These are phyloP conservation scores for Armadillidium nasatum DNA, from an alignment of 1,140 invertebrate species.

Conservation along the genomic window DNA sequence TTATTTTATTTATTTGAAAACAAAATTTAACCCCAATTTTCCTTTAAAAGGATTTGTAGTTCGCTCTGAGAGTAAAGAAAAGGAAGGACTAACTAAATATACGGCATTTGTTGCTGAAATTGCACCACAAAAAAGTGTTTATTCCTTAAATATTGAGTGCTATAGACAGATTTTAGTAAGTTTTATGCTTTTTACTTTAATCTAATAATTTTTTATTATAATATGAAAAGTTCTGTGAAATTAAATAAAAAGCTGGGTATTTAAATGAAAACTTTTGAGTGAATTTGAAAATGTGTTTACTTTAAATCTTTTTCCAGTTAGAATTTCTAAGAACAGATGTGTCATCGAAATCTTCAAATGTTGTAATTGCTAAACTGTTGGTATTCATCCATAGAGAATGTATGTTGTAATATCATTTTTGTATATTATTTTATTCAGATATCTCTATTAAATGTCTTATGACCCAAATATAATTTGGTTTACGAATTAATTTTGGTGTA, in stretches of 20 bases:
- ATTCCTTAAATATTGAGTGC: constrained; percentile 38
- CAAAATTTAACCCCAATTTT: too few relatives aligned
- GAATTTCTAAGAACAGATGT: constrained; percentile 72
- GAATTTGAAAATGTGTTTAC: constrained; percentile 47
- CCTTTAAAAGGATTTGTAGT: constrained; percentile 17
- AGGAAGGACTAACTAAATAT: constrained; percentile 33
- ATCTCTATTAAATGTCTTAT: too few relatives aligned
- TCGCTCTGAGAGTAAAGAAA: not conserved
- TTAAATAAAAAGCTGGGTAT: too few relatives aligned
- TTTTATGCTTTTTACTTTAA: not conserved
- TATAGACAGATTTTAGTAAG: constrained; percentile 37
- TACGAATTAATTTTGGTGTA: too few relatives aligned
- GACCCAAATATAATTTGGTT: too few relatives aligned
- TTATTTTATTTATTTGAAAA: too few relatives aligned
- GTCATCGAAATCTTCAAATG: constrained; percentile 55
- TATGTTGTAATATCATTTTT: constrained; percentile 51
- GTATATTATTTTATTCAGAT: too few relatives aligned
- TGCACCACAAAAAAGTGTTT: constrained; percentile 38
- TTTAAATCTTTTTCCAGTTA: constrained; percentile 51
- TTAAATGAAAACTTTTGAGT: too few relatives aligned
- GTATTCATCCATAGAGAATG: constrained; percentile 73
- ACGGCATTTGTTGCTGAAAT: constrained; percentile 34
- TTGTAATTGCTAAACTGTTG: constrained; percentile 63
- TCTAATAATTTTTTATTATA: too few relatives aligned
- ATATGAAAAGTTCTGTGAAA: too few relatives aligned